Evolutionary conservation across 2,113 vertebrate species (phyloP), one percentile per base, ranked within the genome.

Genomic region (Aphelocoma coerulescens): DNA sequence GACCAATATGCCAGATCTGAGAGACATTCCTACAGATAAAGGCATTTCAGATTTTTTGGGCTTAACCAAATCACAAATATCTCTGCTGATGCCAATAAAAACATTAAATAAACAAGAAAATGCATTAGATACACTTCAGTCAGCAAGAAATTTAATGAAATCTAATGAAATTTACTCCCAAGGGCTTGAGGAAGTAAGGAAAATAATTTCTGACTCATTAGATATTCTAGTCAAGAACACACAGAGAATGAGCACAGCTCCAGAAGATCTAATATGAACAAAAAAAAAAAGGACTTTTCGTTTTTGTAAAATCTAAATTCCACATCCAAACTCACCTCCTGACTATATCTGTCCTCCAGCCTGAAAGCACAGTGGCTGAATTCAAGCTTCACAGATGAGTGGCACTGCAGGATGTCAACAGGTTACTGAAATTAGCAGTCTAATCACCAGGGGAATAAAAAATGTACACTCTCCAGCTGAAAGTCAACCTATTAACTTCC

Each of bases 21-120:
- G 27, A 7, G 57, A 62, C 17, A 13, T 13, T 83, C 57, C 75
- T 35, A 52, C 10, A 30, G 11, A 72, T 14, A 61, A 73, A 76
- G 63, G 73, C 26, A 78, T 85, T 91, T 78, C 52, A 39, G 49
- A 16, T 22, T 43, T 69, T 85, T 33, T 65, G 39, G 35, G 59
- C 23, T 67, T 62, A 43, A 66, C 8, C 39, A 58, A 78, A 54
- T 32, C 20, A 49, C 28, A 69, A 32, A 9, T 55, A 57, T 16
- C 46, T 93, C 73, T 66, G 49, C 43, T 65, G 33, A 93, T 39
- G 57, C 13, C 30, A 80, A 89, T 12, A 66, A 26, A 66, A 89
- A 69, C 2, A 94, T 59, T 37, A 91, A 73, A 90, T 51, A 93
- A 94, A 85, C 41, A 89, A 69, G 9, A 75, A 90, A 88, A 92